Base-by-base conservation (phyloP, 2,888 invertebrate species). In the Allophyes oxyacanthae region DNA sequence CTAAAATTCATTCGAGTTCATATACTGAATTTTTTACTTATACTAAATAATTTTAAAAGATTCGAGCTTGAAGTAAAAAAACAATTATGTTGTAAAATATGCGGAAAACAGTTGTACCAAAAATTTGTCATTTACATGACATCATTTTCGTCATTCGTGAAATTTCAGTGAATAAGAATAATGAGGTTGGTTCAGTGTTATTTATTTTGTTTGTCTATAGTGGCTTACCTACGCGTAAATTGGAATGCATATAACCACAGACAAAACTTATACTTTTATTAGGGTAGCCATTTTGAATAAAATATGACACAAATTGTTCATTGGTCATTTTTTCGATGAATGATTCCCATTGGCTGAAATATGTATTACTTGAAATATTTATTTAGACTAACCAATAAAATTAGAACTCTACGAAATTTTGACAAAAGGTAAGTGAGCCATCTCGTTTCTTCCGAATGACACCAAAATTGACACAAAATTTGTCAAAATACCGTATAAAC, bases 401-500 rank as follows among this genome's bases (percentile, higher is more conserved):
- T 20, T 6, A 32, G 7, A 44, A 0, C 49, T 20, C 9, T 6
- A 15, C 11, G 11, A 10, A 32, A 41, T 45, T 70, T 76, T 75
- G 76, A 76, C 76, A 72, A 52, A 54, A 58, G 36, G 36, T 51
- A 15, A 63, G 54, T 59, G 49, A 77, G 69, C 77, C 78, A 75
- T 75, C 77, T 77, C 75, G 72, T 78, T 74, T 65, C 57, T 37
- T 4, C 6, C 28, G 48, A 53, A 56, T 77, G 75, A 77, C 75
- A 75, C 57, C 68, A 72, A 75, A 82, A 72, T 82, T 87, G 87
- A 88, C 87, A 90, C 84, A 88, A 90, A 90, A 88, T 87, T 92
- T 91, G 90, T 90, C 92, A 92, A 91, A 92, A 91, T 90, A 92
- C 88, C 87, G 86, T 90, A 82, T 86, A 88, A 86, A 90, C 84